Conservation (phyloP, 1,140 invertebrate genomes). For the Sinella curviseta region DNA sequence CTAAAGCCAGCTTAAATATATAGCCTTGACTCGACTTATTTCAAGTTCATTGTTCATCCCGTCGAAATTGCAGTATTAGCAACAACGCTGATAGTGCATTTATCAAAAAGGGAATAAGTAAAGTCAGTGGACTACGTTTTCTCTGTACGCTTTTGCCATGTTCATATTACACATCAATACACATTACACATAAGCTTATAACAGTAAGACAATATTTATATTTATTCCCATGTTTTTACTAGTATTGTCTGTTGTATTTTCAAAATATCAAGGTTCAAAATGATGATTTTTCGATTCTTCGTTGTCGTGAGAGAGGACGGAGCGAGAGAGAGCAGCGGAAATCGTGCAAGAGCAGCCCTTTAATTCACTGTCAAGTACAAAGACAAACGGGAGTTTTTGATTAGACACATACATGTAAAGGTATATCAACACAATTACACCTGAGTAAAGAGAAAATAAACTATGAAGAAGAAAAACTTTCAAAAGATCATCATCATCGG, state of each 20-base stretch:
- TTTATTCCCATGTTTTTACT: neutral
- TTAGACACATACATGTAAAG: too few species aligned
- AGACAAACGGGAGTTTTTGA: constrained; percentile 20
- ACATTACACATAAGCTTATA: neutral
- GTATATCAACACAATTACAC: too few species aligned
- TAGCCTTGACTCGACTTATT: constrained; percentile 3
- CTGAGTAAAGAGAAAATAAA: constrained; percentile 10
- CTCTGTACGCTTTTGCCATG: too few species aligned
- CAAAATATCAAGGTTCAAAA: neutral
- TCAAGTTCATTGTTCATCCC: constrained; percentile 19
- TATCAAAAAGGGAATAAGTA: neutral
- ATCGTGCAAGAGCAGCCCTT: neutral
- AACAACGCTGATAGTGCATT: neutral
- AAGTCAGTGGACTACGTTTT: neutral
- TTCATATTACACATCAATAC: neutral
- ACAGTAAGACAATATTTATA: too few species aligned
- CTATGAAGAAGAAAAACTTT: constrained; percentile 1
- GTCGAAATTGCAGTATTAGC: neutral
- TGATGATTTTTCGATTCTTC: neutral
- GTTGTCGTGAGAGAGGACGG: neutral
- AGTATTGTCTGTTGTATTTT: neutral
- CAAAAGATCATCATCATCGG: neutral
- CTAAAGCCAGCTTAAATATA: constrained; percentile 2
- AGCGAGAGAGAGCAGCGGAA: neutral
- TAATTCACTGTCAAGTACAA: constrained; percentile 19